Percentiles rank a stretch among this genome's conserved stretches.
Evolutionary conservation across 2,113 vertebrate genomes (phyloP).

Genomic region (Rhineura floridana): DNA sequence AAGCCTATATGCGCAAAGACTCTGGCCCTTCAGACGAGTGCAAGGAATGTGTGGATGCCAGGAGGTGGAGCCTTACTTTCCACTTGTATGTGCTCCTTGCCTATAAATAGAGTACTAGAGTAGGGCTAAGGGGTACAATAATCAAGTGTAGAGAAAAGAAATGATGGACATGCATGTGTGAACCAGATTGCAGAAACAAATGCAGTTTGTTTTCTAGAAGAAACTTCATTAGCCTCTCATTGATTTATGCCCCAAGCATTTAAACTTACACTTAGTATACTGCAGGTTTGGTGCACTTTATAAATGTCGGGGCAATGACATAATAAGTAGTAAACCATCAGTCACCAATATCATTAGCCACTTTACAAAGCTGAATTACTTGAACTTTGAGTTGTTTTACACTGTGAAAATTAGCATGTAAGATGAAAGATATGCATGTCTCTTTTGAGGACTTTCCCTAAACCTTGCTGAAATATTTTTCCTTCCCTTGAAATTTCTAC

Average conservation of each 20-base stretch:
- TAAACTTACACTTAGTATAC: not conserved
- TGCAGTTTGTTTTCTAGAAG: not conserved
- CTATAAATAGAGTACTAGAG: too few species aligned
- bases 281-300: not conserved
- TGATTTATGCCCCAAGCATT: not conserved
- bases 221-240: not conserved
- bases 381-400: not conserved
- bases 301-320: not conserved
- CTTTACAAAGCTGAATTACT: not conserved
- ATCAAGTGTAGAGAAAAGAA: not conserved
- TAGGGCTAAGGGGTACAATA: too few species aligned
- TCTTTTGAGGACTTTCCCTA: too few species aligned
- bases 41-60: too few species aligned
- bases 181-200: not conserved
- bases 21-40: too few species aligned
- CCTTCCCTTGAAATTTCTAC: not conserved
- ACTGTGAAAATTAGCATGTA: not conserved
- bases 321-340: not conserved
- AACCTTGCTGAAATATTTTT: not conserved
- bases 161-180: not conserved
- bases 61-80: too few species aligned
- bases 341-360: not conserved
- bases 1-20: too few species aligned
- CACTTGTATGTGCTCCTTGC: too few species aligned
- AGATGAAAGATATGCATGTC: not conserved